Evolutionary conservation across 1,140 invertebrate species (phyloP).

Genomic region (Lethocerus indicus): DNA sequence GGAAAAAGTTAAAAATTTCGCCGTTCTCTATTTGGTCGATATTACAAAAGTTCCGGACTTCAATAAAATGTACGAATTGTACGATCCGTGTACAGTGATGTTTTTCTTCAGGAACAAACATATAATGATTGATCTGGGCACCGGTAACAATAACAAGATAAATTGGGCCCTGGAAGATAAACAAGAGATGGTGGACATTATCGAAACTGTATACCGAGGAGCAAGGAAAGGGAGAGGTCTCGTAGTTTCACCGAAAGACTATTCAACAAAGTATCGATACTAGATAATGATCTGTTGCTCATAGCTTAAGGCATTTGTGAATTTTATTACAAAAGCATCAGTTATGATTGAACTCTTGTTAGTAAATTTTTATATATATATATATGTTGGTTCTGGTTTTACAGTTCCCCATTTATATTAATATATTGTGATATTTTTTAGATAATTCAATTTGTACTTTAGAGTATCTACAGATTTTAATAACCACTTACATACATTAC

Average conservation of each 20-base stretch:
- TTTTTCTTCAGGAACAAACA: constrained; percentile 99
- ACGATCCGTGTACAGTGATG: constrained; percentile 99
- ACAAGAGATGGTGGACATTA: constrained; percentile 99
- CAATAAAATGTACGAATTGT: constrained; percentile 99
- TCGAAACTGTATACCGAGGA: constrained; percentile 97
- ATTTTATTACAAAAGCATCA: too few relatives aligned
- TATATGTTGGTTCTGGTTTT: too few relatives aligned
- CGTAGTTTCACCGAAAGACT: constrained; percentile 98
- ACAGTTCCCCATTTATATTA: too few relatives aligned
- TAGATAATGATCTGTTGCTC: too few relatives aligned
- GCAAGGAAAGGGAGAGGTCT: constrained; percentile 97
- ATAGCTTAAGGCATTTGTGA: too few relatives aligned
- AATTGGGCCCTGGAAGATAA: constrained; percentile 99
- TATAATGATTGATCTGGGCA: constrained; percentile 98
- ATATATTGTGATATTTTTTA: too few relatives aligned
- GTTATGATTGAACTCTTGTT: too few relatives aligned
- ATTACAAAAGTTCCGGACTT: constrained; percentile 98
- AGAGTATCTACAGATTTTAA: too few relatives aligned
- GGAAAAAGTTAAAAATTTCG: constrained; percentile 97
- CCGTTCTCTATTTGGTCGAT: constrained; percentile 94
- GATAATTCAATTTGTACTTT: too few relatives aligned
- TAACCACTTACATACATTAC: too few relatives aligned
- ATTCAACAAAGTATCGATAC: constrained; percentile 99
- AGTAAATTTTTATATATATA: too few relatives aligned
- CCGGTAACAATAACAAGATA: constrained; percentile 96